Evolutionary conservation across 2,888 invertebrate genomes (phyloP).

Genomic region (Amphipoea lucens): DNA sequence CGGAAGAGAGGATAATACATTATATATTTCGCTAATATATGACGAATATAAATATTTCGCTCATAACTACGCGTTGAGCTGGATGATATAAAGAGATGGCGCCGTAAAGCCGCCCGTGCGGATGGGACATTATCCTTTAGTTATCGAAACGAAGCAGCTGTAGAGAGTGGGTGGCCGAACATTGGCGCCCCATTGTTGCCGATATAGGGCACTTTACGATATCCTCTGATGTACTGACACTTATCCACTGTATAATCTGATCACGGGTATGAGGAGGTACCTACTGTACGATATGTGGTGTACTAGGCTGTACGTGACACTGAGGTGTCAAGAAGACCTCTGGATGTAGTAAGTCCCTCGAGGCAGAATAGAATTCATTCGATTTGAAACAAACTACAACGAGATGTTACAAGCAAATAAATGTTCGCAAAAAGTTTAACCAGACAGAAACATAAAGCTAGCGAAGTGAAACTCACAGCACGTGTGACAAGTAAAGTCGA

Average conservation of each 20-base stretch:
- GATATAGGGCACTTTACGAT: constrained; percentile 31
- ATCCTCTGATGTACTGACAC: constrained; percentile 17
- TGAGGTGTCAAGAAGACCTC: not conserved
- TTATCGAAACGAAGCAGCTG: constrained; percentile 25
- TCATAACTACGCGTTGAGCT: constrained; percentile 24
- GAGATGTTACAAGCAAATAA: not conserved
- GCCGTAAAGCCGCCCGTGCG: constrained; percentile 25
- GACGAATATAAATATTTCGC: constrained; percentile 25
- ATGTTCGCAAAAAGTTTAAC: not conserved
- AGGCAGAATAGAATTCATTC: not conserved
- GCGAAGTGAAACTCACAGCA: not conserved
- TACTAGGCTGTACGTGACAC: not conserved
- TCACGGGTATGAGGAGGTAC: not conserved
- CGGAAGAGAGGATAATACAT: not conserved
- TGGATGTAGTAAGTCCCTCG: not conserved
- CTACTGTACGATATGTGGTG: too few species aligned
- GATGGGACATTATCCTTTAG: constrained; percentile 14
- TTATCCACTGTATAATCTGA: not conserved
- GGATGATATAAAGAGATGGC: constrained; percentile 50
- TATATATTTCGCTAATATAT: not conserved
- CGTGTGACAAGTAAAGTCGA: too few species aligned
- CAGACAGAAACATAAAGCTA: not conserved
- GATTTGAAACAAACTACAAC: not conserved
- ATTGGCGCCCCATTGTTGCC: constrained; percentile 12
- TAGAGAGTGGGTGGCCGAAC: not conserved